Evolutionary conservation across 1,140 invertebrate genomes (phyloP).

Genomic region (Archivesica marissinica): DNA sequence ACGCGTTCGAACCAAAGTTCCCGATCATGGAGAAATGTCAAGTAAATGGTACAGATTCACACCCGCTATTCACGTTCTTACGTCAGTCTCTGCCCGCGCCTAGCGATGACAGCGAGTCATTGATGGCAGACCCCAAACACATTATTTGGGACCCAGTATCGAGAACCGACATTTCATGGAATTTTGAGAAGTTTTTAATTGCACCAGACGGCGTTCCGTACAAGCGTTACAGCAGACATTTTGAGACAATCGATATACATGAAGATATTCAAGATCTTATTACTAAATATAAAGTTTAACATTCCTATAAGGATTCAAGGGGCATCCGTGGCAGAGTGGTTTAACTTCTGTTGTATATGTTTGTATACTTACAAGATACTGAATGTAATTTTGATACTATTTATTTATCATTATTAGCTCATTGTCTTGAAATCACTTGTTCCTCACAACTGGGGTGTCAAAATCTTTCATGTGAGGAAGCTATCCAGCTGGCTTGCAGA

Average conservation of each 20-base stretch:
- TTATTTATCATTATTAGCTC: too few relatives aligned
- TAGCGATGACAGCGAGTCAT: conserved; percentile 68
- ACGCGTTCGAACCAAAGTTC: conserved; percentile 86
- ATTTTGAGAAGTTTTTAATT: conserved; percentile 79
- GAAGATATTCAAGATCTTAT: conserved; percentile 77
- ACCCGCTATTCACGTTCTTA: conserved; percentile 86
- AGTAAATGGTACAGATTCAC: conserved; percentile 86
- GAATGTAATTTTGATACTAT: too few relatives aligned
- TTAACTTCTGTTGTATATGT: background rate
- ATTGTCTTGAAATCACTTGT: too few relatives aligned
- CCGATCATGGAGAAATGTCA: conserved; percentile 85
- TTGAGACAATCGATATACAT: conserved; percentile 75
- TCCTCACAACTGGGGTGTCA: too few relatives aligned
- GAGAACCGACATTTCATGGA: conserved; percentile 75
- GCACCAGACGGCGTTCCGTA: conserved; percentile 81
- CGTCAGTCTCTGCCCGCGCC: conserved; percentile 83
- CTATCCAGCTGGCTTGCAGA: too few relatives aligned
- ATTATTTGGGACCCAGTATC: conserved; percentile 77
- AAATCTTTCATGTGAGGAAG: too few relatives aligned
- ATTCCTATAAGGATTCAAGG: too few relatives aligned
- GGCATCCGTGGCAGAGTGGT: too few relatives aligned
- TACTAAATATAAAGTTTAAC: conserved; percentile 61
- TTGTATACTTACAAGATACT: too few relatives aligned
- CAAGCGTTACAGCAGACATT: conserved; percentile 84
- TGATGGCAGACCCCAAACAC: conserved; percentile 64